Conservation (phyloP, 1,140 invertebrate species). For the Melipona quadrifasciata region DNA sequence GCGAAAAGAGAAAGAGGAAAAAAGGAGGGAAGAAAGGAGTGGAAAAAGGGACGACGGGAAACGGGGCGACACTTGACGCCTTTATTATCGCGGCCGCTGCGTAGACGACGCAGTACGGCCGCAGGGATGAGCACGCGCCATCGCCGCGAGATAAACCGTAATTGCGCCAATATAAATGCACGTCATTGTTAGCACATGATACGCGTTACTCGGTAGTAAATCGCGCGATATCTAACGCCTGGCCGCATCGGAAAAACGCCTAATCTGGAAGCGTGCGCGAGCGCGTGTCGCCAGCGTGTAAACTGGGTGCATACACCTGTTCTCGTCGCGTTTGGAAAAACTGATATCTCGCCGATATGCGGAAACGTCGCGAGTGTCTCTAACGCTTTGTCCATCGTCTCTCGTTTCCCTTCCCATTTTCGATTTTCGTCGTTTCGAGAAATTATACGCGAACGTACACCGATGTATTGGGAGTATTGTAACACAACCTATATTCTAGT, state of each 20-base stretch:
- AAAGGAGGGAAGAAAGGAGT: not conserved
- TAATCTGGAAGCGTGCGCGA: conserved; percentile 1
- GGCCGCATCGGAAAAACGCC: conserved; percentile 6
- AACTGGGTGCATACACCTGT: conserved; percentile 8
- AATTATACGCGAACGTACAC: no score
- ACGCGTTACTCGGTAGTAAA: conserved; percentile 30
- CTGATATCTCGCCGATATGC: not conserved
- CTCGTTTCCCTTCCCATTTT: no score
- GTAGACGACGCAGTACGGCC: conserved; percentile 29
- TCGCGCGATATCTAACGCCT: conserved; percentile 31
- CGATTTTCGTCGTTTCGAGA: no score
- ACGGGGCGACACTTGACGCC: conserved; percentile 3
- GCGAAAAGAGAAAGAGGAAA: no score
- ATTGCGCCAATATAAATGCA: conserved; percentile 50
- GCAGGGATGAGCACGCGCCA: conserved; percentile 22
- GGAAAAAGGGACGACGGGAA: conserved; percentile 10
- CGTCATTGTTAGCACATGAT: conserved; percentile 50
- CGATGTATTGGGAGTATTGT: no score
- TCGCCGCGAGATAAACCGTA: conserved; percentile 38
- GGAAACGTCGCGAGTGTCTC: not conserved
- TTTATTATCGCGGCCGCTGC: conserved; percentile 21
- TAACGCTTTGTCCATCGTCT: no score
- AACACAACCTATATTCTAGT: no score
- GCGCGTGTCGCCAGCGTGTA: not conserved
- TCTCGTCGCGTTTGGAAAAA: conserved; percentile 5